phyloP scores from a whole-genome alignment of 2,888 invertebrate species.

The Notocelia uddmanniana region DNA sequence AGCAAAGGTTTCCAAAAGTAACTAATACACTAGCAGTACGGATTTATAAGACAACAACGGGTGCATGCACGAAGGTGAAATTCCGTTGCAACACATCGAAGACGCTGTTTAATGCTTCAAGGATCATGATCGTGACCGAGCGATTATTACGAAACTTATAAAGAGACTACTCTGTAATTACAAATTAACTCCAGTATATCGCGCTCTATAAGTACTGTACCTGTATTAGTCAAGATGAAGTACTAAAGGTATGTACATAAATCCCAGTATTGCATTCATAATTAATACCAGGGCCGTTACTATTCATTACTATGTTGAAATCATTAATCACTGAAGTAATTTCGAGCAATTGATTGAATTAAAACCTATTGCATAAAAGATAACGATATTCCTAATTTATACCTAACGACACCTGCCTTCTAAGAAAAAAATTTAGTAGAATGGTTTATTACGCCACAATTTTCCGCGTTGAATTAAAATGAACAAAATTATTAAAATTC shows the following conservation, averaged over 20 bases:
- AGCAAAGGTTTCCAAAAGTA: too few species aligned
- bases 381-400: too few species aligned
- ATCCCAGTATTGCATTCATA: not conserved
- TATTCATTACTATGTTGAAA: constrained; percentile 4
- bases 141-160: constrained; percentile 6
- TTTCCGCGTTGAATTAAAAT: not conserved
- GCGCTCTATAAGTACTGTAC: not conserved
- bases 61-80: not conserved
- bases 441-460: not conserved
- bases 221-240: not conserved
- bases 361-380: not conserved
- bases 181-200: not conserved
- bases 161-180: not conserved
- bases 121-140: constrained; percentile 11
- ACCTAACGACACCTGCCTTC: too few species aligned
- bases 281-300: not conserved
- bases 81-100: constrained; percentile 21
- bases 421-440: not conserved
- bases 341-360: constrained; percentile 17
- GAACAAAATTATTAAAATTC: not conserved
- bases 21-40: too few species aligned
- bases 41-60: too few species aligned
- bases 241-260: not conserved
- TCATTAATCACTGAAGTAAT: not conserved
- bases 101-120: not conserved